Evolutionary conservation across 2,888 invertebrate genomes (phyloP), one percentile per base, ranked within the genome.

Genomic region (Athripsodes cinereus): DNA sequence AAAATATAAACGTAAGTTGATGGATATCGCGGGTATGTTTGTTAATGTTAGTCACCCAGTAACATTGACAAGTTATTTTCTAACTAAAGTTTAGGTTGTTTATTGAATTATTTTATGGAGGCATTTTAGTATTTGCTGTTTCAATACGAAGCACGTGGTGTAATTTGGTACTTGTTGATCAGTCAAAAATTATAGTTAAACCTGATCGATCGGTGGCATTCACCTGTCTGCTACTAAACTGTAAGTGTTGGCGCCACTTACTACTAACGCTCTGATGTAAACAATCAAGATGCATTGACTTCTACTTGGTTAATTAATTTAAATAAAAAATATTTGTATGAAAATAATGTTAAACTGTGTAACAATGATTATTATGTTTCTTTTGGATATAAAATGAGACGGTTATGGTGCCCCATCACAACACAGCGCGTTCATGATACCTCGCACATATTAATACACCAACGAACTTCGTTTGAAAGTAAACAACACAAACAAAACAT

Each of bases 151-250:
- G 54, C 60, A 60, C 60, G 60, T 60, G 60, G 57, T 57, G 20
- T 51, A 19, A 57, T 44, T 22, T 22, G 60, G 46, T 50, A 60
- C 60, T 60, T 60, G 60, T 60, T 60, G 60, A 60, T 60, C 52
- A 22, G 22, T 46, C 18, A 34, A 46, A 52, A 53, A 58, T 51
- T 49, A 56, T 56, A 56, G 54, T 56, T 44, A 53, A 53, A 56
- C 53, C 22, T 52, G 60, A 60, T 60, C 60, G 60, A 60, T 57
- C 57, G 54, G 60, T 52, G 60, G 60, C 60, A 47, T 60, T 60
- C 60, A 60, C 60, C 60, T 57, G 57, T 56, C 60, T 52, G 60
- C 53, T 21, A 8, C 3, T 8, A 3, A 8, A 13, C 13, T 40
- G 40, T 3, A 13, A 40, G 16, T 16, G 46, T 48, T 49, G 56